phyloP scores from a whole-genome alignment of 2,888 invertebrate species.

The Mellilla xanthometata region DNA sequence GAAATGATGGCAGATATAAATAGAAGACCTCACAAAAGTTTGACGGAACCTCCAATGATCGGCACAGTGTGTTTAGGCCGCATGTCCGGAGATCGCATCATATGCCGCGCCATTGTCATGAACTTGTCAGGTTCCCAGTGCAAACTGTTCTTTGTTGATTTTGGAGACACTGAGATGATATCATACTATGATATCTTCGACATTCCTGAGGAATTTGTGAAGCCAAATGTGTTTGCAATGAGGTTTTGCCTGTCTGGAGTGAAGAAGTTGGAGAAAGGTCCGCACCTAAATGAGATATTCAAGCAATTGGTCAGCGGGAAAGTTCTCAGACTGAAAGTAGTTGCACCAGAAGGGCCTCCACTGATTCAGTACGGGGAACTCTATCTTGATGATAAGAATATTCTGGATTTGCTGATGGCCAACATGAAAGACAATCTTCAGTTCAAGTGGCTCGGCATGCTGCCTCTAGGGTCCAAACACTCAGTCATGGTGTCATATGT shows the following conservation, averaged over 20 bases:
- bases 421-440: slow-evolving; percentile 68
- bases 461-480: slow-evolving; percentile 58
- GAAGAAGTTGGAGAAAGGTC: slow-evolving; percentile 83
- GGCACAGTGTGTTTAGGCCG: slow-evolving; percentile 90
- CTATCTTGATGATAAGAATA: slow-evolving; percentile 82
- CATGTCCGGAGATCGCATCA: slow-evolving; percentile 85
- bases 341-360: slow-evolving; percentile 86
- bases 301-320: slow-evolving; percentile 85
- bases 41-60: slow-evolving; percentile 86
- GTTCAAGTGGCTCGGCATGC: slow-evolving; percentile 63
- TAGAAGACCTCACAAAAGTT: slow-evolving; percentile 80
- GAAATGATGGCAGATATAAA: slow-evolving; percentile 89
- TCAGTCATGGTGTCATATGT: slow-evolving; percentile 85
- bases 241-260: slow-evolving; percentile 88
- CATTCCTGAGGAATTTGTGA: slow-evolving; percentile 87
- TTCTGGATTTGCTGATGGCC: slow-evolving; percentile 80
- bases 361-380: slow-evolving; percentile 89
- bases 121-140: slow-evolving; percentile 87
- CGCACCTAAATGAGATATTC: slow-evolving; percentile 86
- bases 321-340: slow-evolving; percentile 85
- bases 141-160: slow-evolving; percentile 91
- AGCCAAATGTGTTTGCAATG: slow-evolving; percentile 88
- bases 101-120: slow-evolving; percentile 90
- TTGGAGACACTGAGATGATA: slow-evolving; percentile 89
- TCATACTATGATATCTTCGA: slow-evolving; percentile 88